A percentile compares a stretch with the other conserved stretches of the same genome.
Conservation (phyloP, 2,113 vertebrate genomes). For the Drymodes brunneopygia region DNA sequence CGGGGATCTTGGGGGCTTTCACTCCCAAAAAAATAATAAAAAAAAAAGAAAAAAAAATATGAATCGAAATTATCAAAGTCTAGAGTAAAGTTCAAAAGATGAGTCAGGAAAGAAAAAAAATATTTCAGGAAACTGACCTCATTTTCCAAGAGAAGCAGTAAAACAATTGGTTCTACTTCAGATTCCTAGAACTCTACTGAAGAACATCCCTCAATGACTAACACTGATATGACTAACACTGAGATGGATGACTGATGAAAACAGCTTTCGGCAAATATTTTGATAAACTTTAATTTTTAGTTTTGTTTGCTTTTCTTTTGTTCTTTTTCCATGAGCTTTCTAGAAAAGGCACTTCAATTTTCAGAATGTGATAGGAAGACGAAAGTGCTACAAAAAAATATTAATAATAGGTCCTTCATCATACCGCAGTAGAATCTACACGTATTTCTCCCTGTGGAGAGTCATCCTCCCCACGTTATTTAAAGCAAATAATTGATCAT, state of each 20-base stretch:
- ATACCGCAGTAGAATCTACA: background rate
- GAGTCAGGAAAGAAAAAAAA: background rate
- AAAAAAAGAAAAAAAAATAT: background rate
- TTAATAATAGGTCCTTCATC: background rate
- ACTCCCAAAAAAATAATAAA: background rate
- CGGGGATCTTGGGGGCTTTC: background rate
- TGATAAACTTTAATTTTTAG: background rate
- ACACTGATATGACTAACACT: background rate
- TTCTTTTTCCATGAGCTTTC: background rate
- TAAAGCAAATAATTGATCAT: background rate
- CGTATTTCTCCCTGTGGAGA: background rate
- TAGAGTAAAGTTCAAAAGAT: background rate
- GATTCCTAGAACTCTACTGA: background rate
- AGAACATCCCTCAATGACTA: background rate
- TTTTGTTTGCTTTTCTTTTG: background rate
- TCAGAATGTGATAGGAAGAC: background rate
- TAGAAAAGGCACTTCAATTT: background rate
- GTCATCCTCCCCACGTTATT: rapidly evolving
- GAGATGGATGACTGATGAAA: background rate
- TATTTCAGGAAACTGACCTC: rapidly evolving
- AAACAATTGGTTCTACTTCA: background rate
- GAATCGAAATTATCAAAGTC: background rate
- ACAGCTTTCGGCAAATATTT: background rate
- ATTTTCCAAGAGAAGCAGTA: background rate
- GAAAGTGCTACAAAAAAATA: background rate